Evolutionary conservation across 2,113 vertebrate genomes (phyloP).

Genomic region (Sterna hirundo): DNA sequence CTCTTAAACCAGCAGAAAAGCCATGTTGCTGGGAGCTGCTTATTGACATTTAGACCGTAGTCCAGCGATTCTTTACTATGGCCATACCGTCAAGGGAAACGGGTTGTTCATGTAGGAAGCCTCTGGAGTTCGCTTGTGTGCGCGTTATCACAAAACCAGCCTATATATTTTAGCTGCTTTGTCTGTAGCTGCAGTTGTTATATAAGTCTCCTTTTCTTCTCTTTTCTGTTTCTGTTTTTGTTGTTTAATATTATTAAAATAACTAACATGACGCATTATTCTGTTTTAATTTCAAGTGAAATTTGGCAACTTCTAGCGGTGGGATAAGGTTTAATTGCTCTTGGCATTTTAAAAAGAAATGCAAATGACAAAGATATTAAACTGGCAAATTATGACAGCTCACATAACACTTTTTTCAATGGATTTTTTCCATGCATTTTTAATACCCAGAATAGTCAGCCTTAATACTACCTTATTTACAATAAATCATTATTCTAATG

Average conservation of each 20-base stretch:
- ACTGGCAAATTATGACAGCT: constrained; percentile 34
- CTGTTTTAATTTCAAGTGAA: constrained; percentile 42
- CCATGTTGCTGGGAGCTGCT: background rate
- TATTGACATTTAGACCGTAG: background rate
- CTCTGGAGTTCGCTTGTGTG: background rate
- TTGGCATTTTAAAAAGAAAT: constrained; percentile 48
- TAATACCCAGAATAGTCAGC: background rate
- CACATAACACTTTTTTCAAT: constrained; percentile 20
- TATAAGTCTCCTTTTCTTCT: background rate
- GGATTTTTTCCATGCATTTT: constrained; percentile 32
- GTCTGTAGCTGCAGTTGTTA: background rate
- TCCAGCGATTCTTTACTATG: background rate
- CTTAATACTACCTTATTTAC: constrained; percentile 38
- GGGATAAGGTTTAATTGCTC: constrained; percentile 38
- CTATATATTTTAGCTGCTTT: background rate
- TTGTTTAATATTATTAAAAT: constrained; percentile 42
- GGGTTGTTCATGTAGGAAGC: background rate
- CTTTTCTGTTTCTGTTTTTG: constrained; percentile 10
- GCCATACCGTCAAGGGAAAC: background rate
- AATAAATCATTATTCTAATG: constrained; percentile 23
- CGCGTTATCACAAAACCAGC: background rate
- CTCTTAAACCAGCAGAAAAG: background rate
- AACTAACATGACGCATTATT: background rate
- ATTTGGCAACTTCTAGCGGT: constrained; percentile 4
- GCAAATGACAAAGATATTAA: constrained; percentile 36